phyloP scores from a whole-genome alignment of 2,113 vertebrate species.

The Anas platyrhynchos region DNA sequence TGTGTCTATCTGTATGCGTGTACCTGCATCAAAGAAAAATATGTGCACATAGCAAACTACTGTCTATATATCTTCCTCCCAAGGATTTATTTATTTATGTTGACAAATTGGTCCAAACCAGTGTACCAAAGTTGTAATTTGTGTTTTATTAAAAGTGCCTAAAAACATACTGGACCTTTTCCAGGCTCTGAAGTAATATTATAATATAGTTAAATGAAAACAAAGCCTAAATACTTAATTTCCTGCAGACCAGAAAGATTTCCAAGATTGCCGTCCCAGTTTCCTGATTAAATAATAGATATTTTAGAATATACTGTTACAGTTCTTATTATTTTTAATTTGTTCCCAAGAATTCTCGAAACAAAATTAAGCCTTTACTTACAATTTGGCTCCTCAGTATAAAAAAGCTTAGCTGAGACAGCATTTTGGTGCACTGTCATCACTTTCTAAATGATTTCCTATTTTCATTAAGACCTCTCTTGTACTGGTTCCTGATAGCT shows the following conservation, averaged over 20 bases:
- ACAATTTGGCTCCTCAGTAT: neutral
- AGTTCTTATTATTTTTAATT: conserved; percentile 31
- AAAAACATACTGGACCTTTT: conserved; percentile 13
- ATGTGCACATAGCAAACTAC: neutral
- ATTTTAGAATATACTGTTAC: conserved; percentile 29
- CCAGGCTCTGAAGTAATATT: conserved; percentile 18
- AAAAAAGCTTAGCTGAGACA: neutral
- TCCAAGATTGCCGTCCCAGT: neutral
- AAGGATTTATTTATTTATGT: neutral
- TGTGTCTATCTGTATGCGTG: neutral
- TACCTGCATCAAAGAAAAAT: neutral
- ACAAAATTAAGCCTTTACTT: conserved; percentile 9
- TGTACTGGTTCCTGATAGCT: neutral
- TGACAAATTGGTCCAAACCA: neutral
- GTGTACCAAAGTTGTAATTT: neutral
- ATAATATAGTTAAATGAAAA: conserved; percentile 55
- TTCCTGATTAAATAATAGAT: conserved; percentile 29
- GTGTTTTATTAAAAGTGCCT: neutral
- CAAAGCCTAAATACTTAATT: conserved; percentile 62
- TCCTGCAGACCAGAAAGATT: conserved; percentile 44
- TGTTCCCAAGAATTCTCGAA: neutral
- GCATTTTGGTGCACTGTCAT: neutral
- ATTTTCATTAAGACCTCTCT: neutral
- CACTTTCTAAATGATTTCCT: neutral
- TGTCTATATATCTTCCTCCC: neutral